Evolutionary conservation across 2,888 invertebrate species (phyloP).

Genomic region (Galeopsomyia nigrocyanea): DNA sequence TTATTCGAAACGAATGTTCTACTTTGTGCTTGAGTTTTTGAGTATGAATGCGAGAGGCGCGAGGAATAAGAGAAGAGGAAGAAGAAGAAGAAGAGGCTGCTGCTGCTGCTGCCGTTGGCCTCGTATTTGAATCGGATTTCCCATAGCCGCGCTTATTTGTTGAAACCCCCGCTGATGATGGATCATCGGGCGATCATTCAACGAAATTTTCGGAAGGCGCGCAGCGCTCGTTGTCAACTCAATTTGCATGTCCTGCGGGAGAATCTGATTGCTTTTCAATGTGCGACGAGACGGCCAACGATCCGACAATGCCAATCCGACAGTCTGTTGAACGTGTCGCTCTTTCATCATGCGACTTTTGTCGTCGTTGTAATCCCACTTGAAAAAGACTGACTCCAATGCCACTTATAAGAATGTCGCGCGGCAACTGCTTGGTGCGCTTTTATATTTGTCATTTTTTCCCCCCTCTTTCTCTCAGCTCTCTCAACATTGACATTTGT

Average conservation of each 20-base stretch:
- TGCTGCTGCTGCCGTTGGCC: no score
- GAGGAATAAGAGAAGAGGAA: no score
- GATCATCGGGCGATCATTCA: constrained; percentile 57
- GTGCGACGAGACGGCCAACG: background rate
- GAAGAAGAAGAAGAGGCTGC: no score
- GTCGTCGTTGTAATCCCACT: constrained; percentile 30
- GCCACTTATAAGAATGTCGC: background rate
- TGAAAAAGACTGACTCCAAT: constrained; percentile 16
- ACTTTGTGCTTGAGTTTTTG: constrained; percentile 10
- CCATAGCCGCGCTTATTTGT: constrained; percentile 1
- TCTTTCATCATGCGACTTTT: constrained; percentile 21
- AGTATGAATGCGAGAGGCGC: background rate
- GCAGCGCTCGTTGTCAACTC: constrained; percentile 49
- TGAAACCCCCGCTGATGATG: constrained; percentile 51
- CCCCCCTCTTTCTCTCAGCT: no score
- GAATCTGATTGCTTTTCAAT: constrained; percentile 59
- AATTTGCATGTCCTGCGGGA: constrained; percentile 59
- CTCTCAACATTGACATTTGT: background rate
- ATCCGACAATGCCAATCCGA: no score
- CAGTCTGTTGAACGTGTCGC: constrained; percentile 30
- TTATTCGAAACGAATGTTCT: constrained; percentile 32
- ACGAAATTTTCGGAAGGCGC: constrained; percentile 25
- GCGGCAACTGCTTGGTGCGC: no score
- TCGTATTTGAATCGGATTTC: constrained; percentile 16
- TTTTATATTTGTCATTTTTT: no score